Base-by-base conservation (phyloP, 2,888 invertebrate genomes). In the Hypolimnas misippus region DNA sequence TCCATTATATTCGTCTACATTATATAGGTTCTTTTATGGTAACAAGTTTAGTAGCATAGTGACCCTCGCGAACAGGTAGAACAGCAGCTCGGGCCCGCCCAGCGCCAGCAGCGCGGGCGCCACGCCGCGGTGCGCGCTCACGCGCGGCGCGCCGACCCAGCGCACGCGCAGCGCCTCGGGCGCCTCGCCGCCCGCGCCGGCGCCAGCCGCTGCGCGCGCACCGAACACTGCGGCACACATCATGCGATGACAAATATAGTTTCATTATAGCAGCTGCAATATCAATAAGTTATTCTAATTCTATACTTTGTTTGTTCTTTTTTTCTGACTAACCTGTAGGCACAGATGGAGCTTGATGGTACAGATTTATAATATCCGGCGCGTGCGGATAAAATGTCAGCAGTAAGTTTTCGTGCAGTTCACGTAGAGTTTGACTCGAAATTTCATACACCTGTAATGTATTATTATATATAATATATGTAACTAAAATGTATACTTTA, bases 1-100 rank as follows among this genome's bases (percentile, higher is more conserved):
- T n/a, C n/a, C n/a, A n/a, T n/a, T n/a, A n/a, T n/a, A n/a, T n/a
- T n/a, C n/a, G n/a, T n/a, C n/a, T n/a, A n/a, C n/a, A n/a, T n/a
- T n/a, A n/a, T n/a, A n/a, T n/a, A n/a, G n/a, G n/a, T n/a, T n/a
- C n/a, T n/a, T n/a, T n/a, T n/a, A n/a, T n/a, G n/a, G n/a, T 19
- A 10, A 10, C 7, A 44, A 12, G 10, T 19, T 1, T 4, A 12
- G 4, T 2, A 19, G 10, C 12, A 19, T 5, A 12, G 1, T 63
- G 73, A 95, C 95, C 83, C 95, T 92, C 0, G 95, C 96, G 73
- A 94, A 95, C 0, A 96, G 84, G 69, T 94, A 95, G 0, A 96
- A 83, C 73, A 96, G 91, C 50, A 94, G 86, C 7, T 94, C 93
- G 0, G 94, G 87, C 0, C 96, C 96, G 0, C 95, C 96, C 19